Conservation (phyloP, 2,797 vertebrate genomes). For the Balearica regulorum region DNA sequence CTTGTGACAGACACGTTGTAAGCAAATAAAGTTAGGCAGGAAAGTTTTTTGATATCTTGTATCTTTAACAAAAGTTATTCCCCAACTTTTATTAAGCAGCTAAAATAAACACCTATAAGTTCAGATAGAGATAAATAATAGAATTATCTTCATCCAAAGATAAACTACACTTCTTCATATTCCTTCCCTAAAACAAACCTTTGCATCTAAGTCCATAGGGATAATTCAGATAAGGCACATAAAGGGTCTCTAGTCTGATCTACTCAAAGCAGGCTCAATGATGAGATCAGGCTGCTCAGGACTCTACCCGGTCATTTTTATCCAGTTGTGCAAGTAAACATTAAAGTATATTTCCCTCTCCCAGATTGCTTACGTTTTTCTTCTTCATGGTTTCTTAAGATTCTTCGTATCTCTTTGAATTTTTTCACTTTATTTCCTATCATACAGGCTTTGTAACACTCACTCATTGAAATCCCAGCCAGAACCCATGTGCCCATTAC, state of each 20-base stretch:
- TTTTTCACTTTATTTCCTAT: background rate
- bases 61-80: background rate
- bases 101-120: background rate
- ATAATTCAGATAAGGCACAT: background rate
- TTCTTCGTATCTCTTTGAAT: background rate
- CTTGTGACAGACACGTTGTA: background rate
- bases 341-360: background rate
- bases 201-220: background rate
- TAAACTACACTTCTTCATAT: background rate
- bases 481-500: background rate
- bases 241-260: background rate
- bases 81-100: background rate
- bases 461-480: background rate
- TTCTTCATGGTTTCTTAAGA: background rate
- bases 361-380: accelerated
- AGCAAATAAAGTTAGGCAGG: background rate
- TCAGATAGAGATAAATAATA: background rate
- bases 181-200: background rate
- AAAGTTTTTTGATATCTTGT: background rate
- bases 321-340: background rate
- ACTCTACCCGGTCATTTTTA: background rate
- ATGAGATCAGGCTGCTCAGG: background rate
- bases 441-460: background rate
- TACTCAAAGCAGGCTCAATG: background rate
- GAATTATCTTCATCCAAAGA: background rate